Conservation (phyloP, 2,113 vertebrate species). For the Cynocephalus volans region DNA sequence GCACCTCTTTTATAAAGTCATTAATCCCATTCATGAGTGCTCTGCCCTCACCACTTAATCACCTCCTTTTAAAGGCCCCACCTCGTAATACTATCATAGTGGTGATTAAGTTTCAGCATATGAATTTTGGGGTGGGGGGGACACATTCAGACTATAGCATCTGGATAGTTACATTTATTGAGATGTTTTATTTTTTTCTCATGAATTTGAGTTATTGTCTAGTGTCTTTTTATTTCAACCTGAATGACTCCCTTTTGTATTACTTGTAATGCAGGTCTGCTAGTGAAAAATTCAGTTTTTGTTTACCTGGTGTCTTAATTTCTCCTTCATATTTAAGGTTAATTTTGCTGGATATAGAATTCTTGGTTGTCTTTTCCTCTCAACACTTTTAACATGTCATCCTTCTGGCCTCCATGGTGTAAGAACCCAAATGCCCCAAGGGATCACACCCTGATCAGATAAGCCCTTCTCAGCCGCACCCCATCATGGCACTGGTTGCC, state of each 20-base stretch:
- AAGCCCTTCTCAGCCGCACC: no score
- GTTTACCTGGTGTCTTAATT: not conserved
- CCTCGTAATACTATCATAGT: not conserved
- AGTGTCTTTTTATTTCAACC: conserved; percentile 1
- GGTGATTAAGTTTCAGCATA: not conserved
- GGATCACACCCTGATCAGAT: no score
- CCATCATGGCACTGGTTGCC: no score
- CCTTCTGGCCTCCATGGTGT: conserved; percentile 16
- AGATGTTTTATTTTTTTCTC: not conserved
- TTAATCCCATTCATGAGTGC: not conserved
- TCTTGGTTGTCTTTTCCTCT: conserved; percentile 10
- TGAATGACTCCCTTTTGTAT: not conserved
- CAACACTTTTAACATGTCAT: conserved; percentile 1
- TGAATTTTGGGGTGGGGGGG: not conserved
- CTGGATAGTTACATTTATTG: not conserved
- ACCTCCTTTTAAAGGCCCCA: not conserved
- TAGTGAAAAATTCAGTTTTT: not conserved
- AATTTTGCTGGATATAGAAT: conserved; percentile 38
- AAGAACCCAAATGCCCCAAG: no score
- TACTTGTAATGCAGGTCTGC: not conserved
- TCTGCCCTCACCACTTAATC: not conserved
- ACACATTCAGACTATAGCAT: not conserved
- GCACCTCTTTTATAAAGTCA: not conserved
- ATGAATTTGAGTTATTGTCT: conserved; percentile 33
- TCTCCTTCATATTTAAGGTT: not conserved